phyloP scores from a whole-genome alignment of 2,113 vertebrate species.

The Hassar affinis region DNA sequence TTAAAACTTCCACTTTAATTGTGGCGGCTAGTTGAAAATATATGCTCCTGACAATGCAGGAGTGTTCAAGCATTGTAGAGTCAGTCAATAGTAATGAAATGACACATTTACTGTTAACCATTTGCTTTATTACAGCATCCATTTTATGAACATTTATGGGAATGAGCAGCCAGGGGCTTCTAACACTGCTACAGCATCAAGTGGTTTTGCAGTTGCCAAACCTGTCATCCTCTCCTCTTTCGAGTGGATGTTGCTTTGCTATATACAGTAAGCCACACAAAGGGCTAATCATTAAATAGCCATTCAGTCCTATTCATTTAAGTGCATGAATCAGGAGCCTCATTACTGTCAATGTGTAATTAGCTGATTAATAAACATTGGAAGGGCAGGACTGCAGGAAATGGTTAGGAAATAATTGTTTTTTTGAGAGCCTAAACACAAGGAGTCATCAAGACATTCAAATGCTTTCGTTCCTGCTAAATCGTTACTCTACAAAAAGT shows the following conservation, averaged over 20 bases:
- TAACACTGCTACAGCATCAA: conserved; percentile 9
- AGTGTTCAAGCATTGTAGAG: not conserved
- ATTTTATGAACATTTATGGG: conserved; percentile 17
- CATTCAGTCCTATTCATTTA: conserved; percentile 76
- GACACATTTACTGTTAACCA: conserved; percentile 12
- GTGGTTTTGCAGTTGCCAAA: conserved; percentile 17
- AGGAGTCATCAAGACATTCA: conserved; percentile 73
- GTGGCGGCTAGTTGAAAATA: not conserved
- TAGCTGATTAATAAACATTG: conserved; percentile 82
- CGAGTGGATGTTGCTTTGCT: conserved; percentile 54
- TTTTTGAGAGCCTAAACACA: conserved; percentile 72
- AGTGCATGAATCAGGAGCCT: conserved; percentile 77
- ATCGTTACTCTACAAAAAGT: conserved; percentile 65
- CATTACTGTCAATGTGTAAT: conserved; percentile 81
- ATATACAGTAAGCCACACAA: conserved; percentile 60
- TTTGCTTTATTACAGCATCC: not conserved
- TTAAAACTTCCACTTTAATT: not conserved
- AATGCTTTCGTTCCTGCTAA: conserved; percentile 66
- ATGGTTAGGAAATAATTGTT: conserved; percentile 72
- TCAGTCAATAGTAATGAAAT: not conserved
- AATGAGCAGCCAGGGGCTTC: conserved; percentile 13
- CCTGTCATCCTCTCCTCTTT: conserved; percentile 3
- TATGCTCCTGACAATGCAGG: not conserved
- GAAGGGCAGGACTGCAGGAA: conserved; percentile 65
- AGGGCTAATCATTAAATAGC: conserved; percentile 78